phyloP scores from a whole-genome alignment of 2,797 vertebrate genomes.

The Gila robusta region DNA sequence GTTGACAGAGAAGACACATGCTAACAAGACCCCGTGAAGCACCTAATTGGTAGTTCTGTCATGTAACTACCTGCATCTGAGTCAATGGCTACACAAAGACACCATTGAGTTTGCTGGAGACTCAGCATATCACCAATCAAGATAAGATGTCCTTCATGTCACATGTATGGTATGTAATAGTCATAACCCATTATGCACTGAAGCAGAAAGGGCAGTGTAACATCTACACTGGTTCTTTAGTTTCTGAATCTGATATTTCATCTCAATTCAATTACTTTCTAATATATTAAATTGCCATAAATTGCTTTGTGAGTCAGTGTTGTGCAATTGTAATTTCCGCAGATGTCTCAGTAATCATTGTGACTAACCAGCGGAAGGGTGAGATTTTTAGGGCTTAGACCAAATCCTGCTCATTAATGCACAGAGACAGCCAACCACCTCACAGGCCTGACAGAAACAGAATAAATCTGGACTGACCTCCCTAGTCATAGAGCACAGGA shows the following conservation, averaged over 20 bases:
- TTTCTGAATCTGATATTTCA: not conserved
- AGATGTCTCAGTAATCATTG: conserved; percentile 45
- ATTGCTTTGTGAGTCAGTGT: conserved; percentile 5
- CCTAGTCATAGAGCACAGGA: not conserved
- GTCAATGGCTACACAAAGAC: conserved; percentile 19
- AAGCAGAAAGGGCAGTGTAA: not conserved
- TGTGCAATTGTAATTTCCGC: conserved; percentile 47
- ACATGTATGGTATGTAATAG: conserved; percentile 10
- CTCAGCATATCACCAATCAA: conserved; percentile 9
- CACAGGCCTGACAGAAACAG: conserved; percentile 8
- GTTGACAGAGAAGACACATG: conserved; percentile 24
- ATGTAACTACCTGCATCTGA: conserved; percentile 49
- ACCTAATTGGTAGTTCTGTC: conserved; percentile 62
- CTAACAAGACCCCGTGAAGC: conserved; percentile 59
- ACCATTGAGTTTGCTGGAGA: not conserved
- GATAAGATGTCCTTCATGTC: not conserved
- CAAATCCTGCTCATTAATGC: conserved; percentile 61
- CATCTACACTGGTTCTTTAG: not conserved
- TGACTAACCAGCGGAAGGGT: conserved; percentile 34
- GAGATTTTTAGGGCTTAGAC: conserved; percentile 50
- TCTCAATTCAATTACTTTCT: conserved; percentile 21
- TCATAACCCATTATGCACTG: not conserved
- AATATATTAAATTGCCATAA: conserved; percentile 15
- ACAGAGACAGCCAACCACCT: conserved; percentile 33
- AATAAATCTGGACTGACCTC: conserved; percentile 6